Evolutionary conservation across 2,113 vertebrate species (phyloP), one percentile per base, ranked within the genome.

Genomic region (Oncorhynchus clarkii): DNA sequence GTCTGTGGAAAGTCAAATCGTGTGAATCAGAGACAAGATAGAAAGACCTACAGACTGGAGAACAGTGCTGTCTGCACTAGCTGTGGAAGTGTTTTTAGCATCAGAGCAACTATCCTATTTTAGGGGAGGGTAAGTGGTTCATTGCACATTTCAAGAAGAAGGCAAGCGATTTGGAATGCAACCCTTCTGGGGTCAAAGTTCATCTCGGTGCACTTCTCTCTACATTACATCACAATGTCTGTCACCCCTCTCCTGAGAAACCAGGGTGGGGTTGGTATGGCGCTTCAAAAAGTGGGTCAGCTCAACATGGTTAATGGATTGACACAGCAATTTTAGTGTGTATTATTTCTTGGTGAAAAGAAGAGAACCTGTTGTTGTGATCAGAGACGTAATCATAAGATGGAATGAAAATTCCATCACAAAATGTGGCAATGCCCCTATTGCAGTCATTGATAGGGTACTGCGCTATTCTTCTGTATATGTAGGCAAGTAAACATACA

Each of bases 151-250:
- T 45, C 39, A 62, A 62, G 59, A 18, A 14, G 12, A 51, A 51
- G 39, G 39, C 39, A 39, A 16, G 49, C 1, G 51, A 29, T 67
- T 26, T 26, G 27, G 65, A 29, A 29, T 67, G 65, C 5, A 29
- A 6, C 27, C 65, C 65, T n/a, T 64, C 62, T 65, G 60, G 34
- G 34, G 34, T 48, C 60, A 64, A 22, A 73, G 59, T 45, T 18
- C 12, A 45, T 65, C 13, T 65, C 14, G 1, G n/a, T 39, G 54
- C 60, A 39, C 39, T 18, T 73, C 62, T 62, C 62, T 48, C 62
- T 45, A 22, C 24, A 26, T 73, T 48, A 73, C 72, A 45, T 71
- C 45, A 71, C 11, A 51, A 26, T 62, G 60, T 13, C 12, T 73
- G 12, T 24, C 59, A 39, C 18, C 29, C 59, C 72, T 64, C 20